These are phyloP conservation scores for Apantesis nais DNA, from an alignment of 2,888 invertebrate genomes.

Conservation along the genomic window DNA sequence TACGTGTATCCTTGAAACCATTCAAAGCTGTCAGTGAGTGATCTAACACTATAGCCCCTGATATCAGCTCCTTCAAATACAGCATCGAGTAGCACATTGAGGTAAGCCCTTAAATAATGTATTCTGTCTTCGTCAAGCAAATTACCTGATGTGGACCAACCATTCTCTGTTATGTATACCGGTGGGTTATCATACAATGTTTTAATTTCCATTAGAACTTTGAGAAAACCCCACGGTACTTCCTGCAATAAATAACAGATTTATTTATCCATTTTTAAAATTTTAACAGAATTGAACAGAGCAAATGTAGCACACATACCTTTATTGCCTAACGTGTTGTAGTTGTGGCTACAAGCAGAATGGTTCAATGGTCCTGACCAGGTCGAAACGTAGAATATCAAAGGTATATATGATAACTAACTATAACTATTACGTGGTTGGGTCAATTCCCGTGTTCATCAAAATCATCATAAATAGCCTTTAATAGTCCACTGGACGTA, in stretches of 20 bases:
- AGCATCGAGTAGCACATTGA: slow-evolving; percentile 77
- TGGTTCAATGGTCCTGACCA: no score
- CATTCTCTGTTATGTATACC: slow-evolving; percentile 87
- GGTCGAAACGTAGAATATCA: no score
- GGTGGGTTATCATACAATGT: slow-evolving; percentile 82
- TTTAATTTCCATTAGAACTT: slow-evolving; percentile 82
- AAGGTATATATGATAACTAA: no score
- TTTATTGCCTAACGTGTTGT: no score
- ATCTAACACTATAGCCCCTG: slow-evolving; percentile 86
- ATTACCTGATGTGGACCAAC: slow-evolving; percentile 80
- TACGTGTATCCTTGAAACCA: slow-evolving; percentile 86
- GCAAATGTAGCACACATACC: no score
- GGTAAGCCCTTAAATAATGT: slow-evolving; percentile 70
- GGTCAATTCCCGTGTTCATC: no score
- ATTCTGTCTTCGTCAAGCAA: slow-evolving; percentile 79
- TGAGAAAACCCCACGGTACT: slow-evolving; percentile 86
- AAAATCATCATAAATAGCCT: no score
- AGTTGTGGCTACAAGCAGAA: no score
- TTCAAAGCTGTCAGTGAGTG: slow-evolving; percentile 88
- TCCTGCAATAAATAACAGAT: slow-evolving; percentile 60
- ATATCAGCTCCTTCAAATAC: slow-evolving; percentile 78
- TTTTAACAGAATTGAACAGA: background rate
- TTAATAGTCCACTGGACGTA: no score
- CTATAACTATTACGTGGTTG: no score
- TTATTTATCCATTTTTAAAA: background rate